Evolutionary conservation across 37 sponge, comb jelly and placozoan species (phyloP), one percentile per base, ranked within the genome.

Genomic region (Ephydatia muelleri): DNA sequence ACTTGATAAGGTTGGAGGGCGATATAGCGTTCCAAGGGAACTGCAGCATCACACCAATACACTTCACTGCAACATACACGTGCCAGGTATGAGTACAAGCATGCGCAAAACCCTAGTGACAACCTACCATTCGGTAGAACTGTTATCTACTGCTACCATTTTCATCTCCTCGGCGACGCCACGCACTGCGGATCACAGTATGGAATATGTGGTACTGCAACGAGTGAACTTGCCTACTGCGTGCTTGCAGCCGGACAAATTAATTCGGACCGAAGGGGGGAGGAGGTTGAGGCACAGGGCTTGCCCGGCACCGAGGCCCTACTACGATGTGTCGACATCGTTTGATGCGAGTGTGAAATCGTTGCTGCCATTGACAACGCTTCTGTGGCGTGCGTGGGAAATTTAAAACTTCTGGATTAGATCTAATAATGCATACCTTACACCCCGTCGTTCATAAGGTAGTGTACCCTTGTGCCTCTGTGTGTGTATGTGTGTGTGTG

Each of bases 1-100:
- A 93, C 94, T 69, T 94, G 94, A 71, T 88, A 91, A 30, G 85
- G 75, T 70, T 91, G 88, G n/a, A 94, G 70, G 19, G 85, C 86
- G 0, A 88, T 65, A 37, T 72, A 91, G 67, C 49, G 73, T 27
- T 91, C 94, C 71, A 83, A 3, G 11, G 86, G 27, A 11, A 90
- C 67, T 28, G 89, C 71, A 35, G 73, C 21, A 65, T 94, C 94
- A 28, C 77, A 70, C 94, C 94, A 94, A 25, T 71, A 73, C 37
- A 94, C 33, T 27, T 91, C 80, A 73, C 94, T 94, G 77, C 28
- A n/a, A n/a, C 28, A 79, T 64, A 49, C 9, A 6, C 37, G 36
- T 31, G 36, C 16, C 48, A 77, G 49, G 48, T 33, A 16, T 11
- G 26, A 28, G 6, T 25, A 11, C 64, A n/a, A 80, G 25, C 28